phyloP scores from a whole-genome alignment of 2,797 vertebrate species.

The Sebastiscus tertius region DNA sequence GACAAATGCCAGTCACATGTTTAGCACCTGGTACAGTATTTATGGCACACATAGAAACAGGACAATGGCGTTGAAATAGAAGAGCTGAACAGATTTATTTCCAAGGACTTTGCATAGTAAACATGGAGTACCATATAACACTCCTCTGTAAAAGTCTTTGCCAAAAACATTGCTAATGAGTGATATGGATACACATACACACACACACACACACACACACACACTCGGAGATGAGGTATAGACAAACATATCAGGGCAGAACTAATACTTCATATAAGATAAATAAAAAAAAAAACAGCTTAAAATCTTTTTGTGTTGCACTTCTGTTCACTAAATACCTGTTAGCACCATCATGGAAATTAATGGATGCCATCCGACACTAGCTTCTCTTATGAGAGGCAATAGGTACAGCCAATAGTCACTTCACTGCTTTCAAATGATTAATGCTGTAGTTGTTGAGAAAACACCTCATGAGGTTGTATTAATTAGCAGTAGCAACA shows the following conservation, averaged over 20 bases:
- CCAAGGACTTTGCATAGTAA: constrained; percentile 73
- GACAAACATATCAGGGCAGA: constrained; percentile 22
- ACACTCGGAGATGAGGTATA: constrained; percentile 35
- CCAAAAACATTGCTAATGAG: constrained; percentile 20
- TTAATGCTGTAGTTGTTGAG: background rate
- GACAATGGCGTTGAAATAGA: constrained; percentile 1
- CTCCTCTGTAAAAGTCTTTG: constrained; percentile 1
- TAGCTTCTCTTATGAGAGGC: background rate
- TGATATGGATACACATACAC: background rate
- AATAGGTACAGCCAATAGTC: background rate
- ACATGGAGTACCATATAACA: constrained; percentile 27
- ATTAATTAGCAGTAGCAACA: background rate
- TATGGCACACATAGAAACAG: background rate
- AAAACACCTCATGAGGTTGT: background rate
- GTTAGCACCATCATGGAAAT: background rate
- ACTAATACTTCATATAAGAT: constrained; percentile 61
- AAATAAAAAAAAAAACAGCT: background rate
- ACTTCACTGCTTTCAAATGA: background rate
- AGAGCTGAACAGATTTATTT: constrained; percentile 66
- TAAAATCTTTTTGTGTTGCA: background rate
- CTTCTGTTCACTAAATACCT: background rate
- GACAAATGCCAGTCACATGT: background rate
- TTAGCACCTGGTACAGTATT: background rate
- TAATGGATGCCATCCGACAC: background rate
- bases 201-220: constrained; percentile 22